Percentiles rank a stretch among this genome's conserved stretches.
Evolutionary conservation across 1,140 invertebrate genomes (phyloP).

Genomic region (Catajapyx aquilonaris): DNA sequence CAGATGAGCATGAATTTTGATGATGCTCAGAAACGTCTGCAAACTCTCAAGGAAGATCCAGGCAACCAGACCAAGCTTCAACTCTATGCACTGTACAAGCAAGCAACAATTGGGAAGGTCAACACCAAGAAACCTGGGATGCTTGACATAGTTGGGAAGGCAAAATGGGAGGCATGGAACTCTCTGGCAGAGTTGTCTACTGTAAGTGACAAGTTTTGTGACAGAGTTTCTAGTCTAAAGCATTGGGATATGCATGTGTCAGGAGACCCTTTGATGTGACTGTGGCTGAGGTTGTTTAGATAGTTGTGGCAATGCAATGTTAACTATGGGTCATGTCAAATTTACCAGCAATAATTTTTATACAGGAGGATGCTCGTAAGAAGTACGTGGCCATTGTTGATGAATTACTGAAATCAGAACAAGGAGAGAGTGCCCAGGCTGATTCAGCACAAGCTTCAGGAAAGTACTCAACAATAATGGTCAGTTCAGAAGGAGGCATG

Average conservation of each 20-base stretch:
- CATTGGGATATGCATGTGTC: no score
- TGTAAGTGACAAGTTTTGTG: no score
- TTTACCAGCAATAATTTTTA: no score
- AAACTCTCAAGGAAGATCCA: constrained; percentile 14
- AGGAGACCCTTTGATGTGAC: no score
- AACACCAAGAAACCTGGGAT: constrained; percentile 31
- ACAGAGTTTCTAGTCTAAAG: no score
- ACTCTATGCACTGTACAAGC: constrained; percentile 35
- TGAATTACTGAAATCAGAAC: no score
- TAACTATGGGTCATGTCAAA: no score
- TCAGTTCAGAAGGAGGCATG: constrained; percentile 31
- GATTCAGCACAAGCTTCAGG: no score
- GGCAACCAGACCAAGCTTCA: constrained; percentile 32
- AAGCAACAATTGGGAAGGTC: constrained; percentile 31
- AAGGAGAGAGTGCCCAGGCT: no score
- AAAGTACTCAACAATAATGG: no score
- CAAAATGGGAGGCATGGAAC: constrained; percentile 41
- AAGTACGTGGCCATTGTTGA: background rate
- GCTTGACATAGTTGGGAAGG: constrained; percentile 35
- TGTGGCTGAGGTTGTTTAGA: no score
- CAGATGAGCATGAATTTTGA: constrained; percentile 8
- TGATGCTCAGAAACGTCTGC: constrained; percentile 9
- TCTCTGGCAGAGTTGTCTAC: constrained; percentile 20
- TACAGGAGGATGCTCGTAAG: background rate
- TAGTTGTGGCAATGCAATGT: no score